A percentile compares a stretch with the other conserved stretches of the same genome.
Evolutionary conservation across 2,113 vertebrate species (phyloP).

Genomic region (Gallinago jamesoni): DNA sequence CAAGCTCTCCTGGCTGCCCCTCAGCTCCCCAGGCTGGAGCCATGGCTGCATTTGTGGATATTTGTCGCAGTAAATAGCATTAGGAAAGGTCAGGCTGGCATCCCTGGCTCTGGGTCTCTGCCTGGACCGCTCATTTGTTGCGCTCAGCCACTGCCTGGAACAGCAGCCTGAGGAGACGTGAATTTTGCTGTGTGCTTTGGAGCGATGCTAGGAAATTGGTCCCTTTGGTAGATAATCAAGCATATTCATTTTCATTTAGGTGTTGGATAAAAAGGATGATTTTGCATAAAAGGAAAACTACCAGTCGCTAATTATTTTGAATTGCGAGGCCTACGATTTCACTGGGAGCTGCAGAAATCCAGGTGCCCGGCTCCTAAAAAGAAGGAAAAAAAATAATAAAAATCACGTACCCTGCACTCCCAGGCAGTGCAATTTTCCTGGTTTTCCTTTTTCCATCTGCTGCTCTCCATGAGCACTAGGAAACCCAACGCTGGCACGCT

Average conservation of each 20-base stretch:
- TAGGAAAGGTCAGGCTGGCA: slow-evolving; percentile 10
- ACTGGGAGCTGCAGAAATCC: slow-evolving; percentile 66
- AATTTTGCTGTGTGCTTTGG: slow-evolving; percentile 9
- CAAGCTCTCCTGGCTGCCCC: background rate
- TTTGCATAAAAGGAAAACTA: slow-evolving; percentile 67
- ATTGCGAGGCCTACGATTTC: slow-evolving; percentile 55
- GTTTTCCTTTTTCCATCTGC: slow-evolving; percentile 35
- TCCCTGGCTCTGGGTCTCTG: slow-evolving; percentile 1
- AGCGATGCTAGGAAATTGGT: slow-evolving; percentile 38
- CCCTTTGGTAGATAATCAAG: slow-evolving; percentile 67
- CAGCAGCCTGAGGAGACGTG: background rate
- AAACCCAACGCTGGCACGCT: rapidly evolving
- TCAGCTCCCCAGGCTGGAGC: background rate
- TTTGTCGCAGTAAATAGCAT: background rate
- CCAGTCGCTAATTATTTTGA: slow-evolving; percentile 60
- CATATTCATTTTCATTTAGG: slow-evolving; percentile 70
- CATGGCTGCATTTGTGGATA: background rate
- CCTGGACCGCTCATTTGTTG: background rate
- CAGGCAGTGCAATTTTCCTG: slow-evolving; percentile 1
- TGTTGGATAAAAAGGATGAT: slow-evolving; percentile 69
- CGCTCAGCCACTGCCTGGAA: background rate
- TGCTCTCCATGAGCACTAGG: background rate
- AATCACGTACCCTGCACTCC: background rate
- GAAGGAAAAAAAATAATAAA: background rate
- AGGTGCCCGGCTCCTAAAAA: slow-evolving; percentile 47